These are phyloP conservation scores for Elaphurus davidianus DNA, from an alignment of 2,113 vertebrate genomes.

Conservation along the genomic window DNA sequence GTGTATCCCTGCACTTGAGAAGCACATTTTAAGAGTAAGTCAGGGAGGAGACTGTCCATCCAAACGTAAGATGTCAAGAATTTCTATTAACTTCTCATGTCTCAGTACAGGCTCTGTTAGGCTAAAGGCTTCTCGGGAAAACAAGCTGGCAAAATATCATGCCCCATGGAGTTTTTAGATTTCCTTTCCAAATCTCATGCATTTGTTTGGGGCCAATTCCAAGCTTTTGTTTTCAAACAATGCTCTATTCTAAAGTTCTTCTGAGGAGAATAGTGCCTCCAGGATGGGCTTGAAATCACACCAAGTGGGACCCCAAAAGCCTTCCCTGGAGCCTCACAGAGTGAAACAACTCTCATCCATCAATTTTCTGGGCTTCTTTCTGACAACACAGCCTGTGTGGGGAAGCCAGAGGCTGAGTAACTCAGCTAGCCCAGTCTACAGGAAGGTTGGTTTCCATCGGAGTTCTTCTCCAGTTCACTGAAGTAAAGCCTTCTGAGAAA, in stretches of 20 bases:
- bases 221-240: constrained; percentile 48
- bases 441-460: background rate
- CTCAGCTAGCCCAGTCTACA: background rate
- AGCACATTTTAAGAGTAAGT: background rate
- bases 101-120: background rate
- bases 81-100: background rate
- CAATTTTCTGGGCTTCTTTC: background rate
- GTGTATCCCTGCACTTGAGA: background rate
- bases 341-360: background rate
- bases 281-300: background rate
- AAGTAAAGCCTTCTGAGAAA: background rate
- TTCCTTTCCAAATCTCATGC: constrained; percentile 30
- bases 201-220: background rate
- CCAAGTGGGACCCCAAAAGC: background rate
- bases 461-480: background rate
- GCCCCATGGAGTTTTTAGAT: background rate
- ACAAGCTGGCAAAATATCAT: background rate
- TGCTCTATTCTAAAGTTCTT: constrained; percentile 22
- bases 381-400: background rate
- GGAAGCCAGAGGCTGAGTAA: background rate
- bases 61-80: background rate
- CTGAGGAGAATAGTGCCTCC: background rate
- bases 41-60: background rate
- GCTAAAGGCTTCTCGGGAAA: background rate
- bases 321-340: background rate